Conservation (phyloP, 2,113 vertebrate species). For the Hipposideros armiger region DNA sequence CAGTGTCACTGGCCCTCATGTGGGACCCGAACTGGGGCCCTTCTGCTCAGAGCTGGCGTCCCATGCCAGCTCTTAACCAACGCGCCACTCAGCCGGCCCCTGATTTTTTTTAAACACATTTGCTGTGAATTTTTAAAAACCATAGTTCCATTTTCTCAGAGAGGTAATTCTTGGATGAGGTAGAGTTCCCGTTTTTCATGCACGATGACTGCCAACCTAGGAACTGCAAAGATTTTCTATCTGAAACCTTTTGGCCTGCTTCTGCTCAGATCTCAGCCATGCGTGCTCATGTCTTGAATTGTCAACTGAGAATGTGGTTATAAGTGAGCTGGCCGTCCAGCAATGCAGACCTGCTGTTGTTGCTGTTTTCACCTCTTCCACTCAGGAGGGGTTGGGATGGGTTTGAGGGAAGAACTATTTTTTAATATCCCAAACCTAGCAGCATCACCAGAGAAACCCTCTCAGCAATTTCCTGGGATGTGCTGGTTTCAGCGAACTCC, state of each 20-base stretch:
- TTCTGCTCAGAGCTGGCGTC: too few species aligned
- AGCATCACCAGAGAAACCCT: not conserved
- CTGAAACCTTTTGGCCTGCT: not conserved
- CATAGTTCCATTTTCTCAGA: not conserved
- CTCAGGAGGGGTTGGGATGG: not conserved
- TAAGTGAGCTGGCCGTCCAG: not conserved
- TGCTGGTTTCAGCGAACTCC: not conserved
- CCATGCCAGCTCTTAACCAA: too few species aligned
- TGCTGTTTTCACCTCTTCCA: not conserved
- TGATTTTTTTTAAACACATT: not conserved
- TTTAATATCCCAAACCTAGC: not conserved
- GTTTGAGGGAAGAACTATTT: not conserved
- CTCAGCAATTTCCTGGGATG: not conserved
- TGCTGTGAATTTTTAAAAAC: constrained; percentile 44
- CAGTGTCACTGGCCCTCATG: too few species aligned
- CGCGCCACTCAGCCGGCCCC: not conserved
- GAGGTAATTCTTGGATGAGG: not conserved
- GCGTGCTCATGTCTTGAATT: not conserved
- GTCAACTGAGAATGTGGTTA: not conserved
- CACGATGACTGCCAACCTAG: not conserved
- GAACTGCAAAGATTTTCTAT: not conserved
- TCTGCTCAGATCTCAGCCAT: not conserved
- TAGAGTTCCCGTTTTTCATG: not conserved
- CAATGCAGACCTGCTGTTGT: not conserved
- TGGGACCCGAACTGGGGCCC: too few species aligned